Base-by-base conservation (phyloP, 2,797 vertebrate genomes). In the Melanotaenia nigrans region DNA sequence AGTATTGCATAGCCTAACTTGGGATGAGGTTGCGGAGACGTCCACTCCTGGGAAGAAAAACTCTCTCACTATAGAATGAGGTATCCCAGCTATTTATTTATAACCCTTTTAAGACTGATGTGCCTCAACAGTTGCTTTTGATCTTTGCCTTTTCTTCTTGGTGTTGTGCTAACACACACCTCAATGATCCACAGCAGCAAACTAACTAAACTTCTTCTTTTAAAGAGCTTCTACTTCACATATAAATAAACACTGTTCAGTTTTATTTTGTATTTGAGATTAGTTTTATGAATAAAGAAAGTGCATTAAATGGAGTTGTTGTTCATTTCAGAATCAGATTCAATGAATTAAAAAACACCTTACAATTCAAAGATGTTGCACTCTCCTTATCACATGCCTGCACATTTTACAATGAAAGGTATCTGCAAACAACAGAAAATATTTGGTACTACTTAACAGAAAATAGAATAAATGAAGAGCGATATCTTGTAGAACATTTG, bases 401-500 rank as follows among this genome's bases (percentile, higher is more conserved):
- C 20, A 47, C 42, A 47, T 47, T 20, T 47, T 2, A 20, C 42
- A 7, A 47, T 47, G 14, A 47, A 47, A 42, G 14, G 9, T 40
- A 6, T 20, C 3, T 5, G 30, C 30, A 47, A n/a, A 5, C 3
- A 47, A 8, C 42, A 47, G 2, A 20, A 47, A 45, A 45, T 45
- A 45, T 45, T 6, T 18, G 16, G 16, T 45, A 1, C 16, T 45
- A 45, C 16, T 45, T n/a, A 7, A 47, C 18, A 38, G 55, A 28
- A 61, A 78, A 16, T 30, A 0, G 3, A 68, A 51, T 5, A 63
- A 58, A 58, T 58, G 10, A 72, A 66, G 38, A 66, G 38, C 22
- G n/a, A 55, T 58, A 57, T 68, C 45, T 35, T 16, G 0, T 22
- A 14, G 38, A 28, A 53, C 16, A 81, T 61, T 75, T 42, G 2